Conservation (phyloP, 2,113 vertebrate species). For the Pygoscelis antarcticus region DNA sequence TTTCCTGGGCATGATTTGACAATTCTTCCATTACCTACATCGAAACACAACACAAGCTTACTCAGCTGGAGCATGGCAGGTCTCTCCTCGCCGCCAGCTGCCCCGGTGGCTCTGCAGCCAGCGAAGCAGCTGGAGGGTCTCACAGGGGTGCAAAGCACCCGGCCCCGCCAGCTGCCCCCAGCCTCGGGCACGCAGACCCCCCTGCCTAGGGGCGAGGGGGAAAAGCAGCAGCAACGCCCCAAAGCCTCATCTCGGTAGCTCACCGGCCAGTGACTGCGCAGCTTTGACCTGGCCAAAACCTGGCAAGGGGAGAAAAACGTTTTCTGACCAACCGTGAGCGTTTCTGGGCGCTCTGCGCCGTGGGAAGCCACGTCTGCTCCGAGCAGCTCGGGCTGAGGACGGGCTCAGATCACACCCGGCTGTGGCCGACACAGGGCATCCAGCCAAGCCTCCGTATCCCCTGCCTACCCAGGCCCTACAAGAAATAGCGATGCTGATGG, state of each 20-base stretch:
- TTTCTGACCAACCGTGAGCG: neutral
- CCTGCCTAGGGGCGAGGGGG: neutral
- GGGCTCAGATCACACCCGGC: neutral
- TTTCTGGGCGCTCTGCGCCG: rapidly evolving
- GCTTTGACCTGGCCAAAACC: neutral
- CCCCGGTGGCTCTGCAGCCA: neutral
- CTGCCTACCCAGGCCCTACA: neutral
- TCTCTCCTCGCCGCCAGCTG: neutral
- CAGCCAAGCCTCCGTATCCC: neutral
- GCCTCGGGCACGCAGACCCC: rapidly evolving
- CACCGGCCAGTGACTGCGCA: too few relatives aligned
- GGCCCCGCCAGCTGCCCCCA: neutral
- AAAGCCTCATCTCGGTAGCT: neutral
- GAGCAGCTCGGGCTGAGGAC: neutral
- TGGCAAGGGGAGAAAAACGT: rapidly evolving
- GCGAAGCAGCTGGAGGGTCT: neutral
- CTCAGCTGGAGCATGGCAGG: rapidly evolving
- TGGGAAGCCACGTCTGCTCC: neutral
- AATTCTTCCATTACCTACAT: neutral
- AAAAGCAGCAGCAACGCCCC: neutral
- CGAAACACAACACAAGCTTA: neutral
- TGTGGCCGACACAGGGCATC: neutral
- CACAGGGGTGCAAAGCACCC: neutral
- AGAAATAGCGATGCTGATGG: rapidly evolving
- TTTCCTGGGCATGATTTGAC: neutral